These are phyloP conservation scores for Xanthostigma xanthostigma DNA, from an alignment of 2,888 invertebrate species.

Conservation along the genomic window DNA sequence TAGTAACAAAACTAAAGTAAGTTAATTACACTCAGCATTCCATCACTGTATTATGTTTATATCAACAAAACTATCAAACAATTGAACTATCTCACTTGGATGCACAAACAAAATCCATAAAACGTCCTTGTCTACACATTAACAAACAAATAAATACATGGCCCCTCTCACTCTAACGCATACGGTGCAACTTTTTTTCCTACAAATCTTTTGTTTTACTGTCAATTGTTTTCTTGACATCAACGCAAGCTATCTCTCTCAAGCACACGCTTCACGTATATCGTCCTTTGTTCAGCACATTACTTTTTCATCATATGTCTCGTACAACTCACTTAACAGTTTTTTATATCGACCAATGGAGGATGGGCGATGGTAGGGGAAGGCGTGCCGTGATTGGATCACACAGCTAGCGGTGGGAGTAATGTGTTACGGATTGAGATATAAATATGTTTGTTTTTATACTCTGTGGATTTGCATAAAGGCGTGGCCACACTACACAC, in stretches of 20 bases:
- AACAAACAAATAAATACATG: not conserved
- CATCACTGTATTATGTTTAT: too few relatives aligned
- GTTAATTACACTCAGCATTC: too few relatives aligned
- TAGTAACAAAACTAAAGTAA: too few relatives aligned
- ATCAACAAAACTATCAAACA: too few relatives aligned
- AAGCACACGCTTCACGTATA: not conserved
- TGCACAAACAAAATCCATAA: too few relatives aligned
- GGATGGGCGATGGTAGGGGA: slow-evolving; percentile 20
- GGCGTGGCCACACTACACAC: slow-evolving; percentile 19
- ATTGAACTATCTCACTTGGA: too few relatives aligned
- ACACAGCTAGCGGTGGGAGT: slow-evolving; percentile 18
- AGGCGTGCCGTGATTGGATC: slow-evolving; percentile 16
- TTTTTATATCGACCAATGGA: slow-evolving; percentile 20
- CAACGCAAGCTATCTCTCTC: not conserved
- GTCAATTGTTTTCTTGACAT: not conserved
- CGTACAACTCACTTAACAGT: slow-evolving; percentile 22
- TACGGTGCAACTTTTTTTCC: too few relatives aligned
- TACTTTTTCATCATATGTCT: too few relatives aligned
- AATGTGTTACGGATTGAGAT: slow-evolving; percentile 25
- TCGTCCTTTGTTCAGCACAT: too few relatives aligned
- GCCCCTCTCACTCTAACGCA: not conserved
- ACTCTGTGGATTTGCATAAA: slow-evolving; percentile 8
- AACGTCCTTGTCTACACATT: not conserved
- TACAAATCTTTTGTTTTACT: too few relatives aligned
- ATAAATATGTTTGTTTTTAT: slow-evolving; percentile 33